Evolutionary conservation across 1,140 invertebrate genomes (phyloP).

Genomic region (Danaus melanippus): DNA sequence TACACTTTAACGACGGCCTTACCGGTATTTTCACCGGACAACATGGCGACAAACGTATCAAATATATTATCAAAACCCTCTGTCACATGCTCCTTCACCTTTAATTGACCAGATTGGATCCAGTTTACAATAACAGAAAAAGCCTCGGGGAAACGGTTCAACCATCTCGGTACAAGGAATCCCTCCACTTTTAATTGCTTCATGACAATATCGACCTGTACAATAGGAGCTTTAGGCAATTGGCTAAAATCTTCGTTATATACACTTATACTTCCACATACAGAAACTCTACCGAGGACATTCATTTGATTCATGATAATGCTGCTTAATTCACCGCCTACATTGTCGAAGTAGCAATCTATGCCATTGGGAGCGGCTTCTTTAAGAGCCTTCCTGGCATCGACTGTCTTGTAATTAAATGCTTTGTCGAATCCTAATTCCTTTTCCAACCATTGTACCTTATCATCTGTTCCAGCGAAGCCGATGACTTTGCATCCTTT

Average conservation of each 20-base stretch:
- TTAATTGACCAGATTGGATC: slow-evolving; percentile 26
- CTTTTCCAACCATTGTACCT: slow-evolving; percentile 26
- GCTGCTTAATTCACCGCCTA: slow-evolving; percentile 31
- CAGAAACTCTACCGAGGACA: slow-evolving; percentile 23
- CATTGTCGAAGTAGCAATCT: slow-evolving; percentile 30
- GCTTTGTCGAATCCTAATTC: slow-evolving; percentile 26
- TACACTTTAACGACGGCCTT: slow-evolving; percentile 26
- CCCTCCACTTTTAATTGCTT: slow-evolving; percentile 31
- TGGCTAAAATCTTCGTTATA: slow-evolving; percentile 22
- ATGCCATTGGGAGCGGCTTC: slow-evolving; percentile 27
- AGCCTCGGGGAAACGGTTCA: slow-evolving; percentile 19
- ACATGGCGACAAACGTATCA: slow-evolving; percentile 28
- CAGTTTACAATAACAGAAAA: slow-evolving; percentile 23
- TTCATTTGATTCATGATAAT: slow-evolving; percentile 32
- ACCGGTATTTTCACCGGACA: slow-evolving; percentile 27
- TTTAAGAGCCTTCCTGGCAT: slow-evolving; percentile 21
- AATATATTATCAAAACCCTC: slow-evolving; percentile 31
- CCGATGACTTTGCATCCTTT: slow-evolving; percentile 28
- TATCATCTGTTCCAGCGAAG: slow-evolving; percentile 28
- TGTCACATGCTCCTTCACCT: slow-evolving; percentile 21
- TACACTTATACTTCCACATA: slow-evolving; percentile 29
- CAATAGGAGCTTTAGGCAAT: slow-evolving; percentile 17
- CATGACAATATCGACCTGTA: slow-evolving; percentile 22
- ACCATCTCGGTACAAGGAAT: slow-evolving; percentile 24
- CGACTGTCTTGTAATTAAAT: slow-evolving; percentile 26